Evolutionary conservation across 1,140 invertebrate genomes (phyloP).

Genomic region (Artemia franciscana): DNA sequence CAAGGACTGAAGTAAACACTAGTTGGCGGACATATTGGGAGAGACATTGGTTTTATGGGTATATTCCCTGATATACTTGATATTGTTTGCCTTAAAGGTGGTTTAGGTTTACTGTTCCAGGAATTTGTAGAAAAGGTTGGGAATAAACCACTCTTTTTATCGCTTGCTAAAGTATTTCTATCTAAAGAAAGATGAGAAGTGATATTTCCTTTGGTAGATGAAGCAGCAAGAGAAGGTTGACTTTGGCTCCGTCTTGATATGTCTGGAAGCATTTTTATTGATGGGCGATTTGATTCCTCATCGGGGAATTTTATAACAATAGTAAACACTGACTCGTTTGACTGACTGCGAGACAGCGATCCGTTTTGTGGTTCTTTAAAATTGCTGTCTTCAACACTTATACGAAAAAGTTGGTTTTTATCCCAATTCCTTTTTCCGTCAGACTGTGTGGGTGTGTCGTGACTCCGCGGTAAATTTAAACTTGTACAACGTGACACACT

Average conservation of each 20-base stretch:
- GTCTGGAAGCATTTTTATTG: slow-evolving; percentile 66
- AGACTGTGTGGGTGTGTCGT: slow-evolving; percentile 14
- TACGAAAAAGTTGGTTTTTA: not conserved
- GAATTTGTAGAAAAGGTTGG: not conserved
- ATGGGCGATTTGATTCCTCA: slow-evolving; percentile 25
- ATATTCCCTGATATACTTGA: not conserved
- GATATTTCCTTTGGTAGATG: not conserved
- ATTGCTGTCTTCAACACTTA: not conserved
- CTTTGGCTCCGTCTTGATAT: not conserved
- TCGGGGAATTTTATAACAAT: slow-evolving; percentile 62
- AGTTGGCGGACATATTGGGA: not conserved
- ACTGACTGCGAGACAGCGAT: slow-evolving; percentile 19
- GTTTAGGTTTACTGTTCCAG: not conserved
- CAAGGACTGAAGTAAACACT: slow-evolving; percentile 7
- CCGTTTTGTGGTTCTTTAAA: slow-evolving; percentile 17
- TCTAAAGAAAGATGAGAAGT: not conserved
- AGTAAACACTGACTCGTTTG: slow-evolving; percentile 42
- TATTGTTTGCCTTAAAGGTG: not conserved
- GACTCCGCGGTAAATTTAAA: slow-evolving; percentile 45
- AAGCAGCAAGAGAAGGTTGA: not conserved
- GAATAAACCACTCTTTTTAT: not conserved
- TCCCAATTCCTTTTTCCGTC: not conserved
- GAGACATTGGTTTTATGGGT: not conserved
- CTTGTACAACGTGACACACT: slow-evolving; percentile 59
- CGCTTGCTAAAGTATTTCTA: not conserved